Percentiles rank a stretch among this genome's conserved stretches.
phyloP scores from a whole-genome alignment of 2,888 invertebrate genomes.

The Epinotia demarniana region DNA sequence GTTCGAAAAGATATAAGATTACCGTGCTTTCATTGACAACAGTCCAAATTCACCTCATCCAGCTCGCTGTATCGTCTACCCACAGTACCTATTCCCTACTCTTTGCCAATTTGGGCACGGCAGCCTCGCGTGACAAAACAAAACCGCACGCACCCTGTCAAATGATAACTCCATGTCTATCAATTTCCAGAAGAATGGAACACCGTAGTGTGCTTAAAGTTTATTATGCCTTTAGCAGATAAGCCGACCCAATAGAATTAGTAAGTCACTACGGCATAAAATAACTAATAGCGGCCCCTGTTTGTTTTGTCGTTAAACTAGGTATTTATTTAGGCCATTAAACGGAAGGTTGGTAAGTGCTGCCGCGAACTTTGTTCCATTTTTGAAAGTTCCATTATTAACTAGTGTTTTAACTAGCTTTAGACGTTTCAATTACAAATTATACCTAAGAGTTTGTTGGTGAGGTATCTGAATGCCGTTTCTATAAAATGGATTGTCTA shows the following conservation, averaged over 20 bases:
- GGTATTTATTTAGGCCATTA: conserved; percentile 44
- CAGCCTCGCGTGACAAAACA: conserved; percentile 76
- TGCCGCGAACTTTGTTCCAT: conserved; percentile 4
- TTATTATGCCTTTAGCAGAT: conserved; percentile 71
- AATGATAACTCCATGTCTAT: conserved; percentile 83
- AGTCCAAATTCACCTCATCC: no score
- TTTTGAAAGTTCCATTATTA: neutral
- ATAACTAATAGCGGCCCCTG: conserved; percentile 57
- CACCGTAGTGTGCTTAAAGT: conserved; percentile 59
- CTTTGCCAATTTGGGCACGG: conserved; percentile 70
- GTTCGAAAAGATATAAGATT: no score
- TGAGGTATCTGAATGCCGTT: no score
- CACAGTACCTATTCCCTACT: conserved; percentile 51
- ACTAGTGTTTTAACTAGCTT: neutral
- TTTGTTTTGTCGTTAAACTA: conserved; percentile 46
- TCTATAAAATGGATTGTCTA: no score
- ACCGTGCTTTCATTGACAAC: no score
- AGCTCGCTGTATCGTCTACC: neutral
- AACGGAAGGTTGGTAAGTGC: conserved; percentile 34
- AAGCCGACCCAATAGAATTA: conserved; percentile 69
- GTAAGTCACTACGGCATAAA: conserved; percentile 58
- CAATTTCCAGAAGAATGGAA: conserved; percentile 80
- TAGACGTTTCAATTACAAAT: no score
- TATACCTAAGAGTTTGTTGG: no score
- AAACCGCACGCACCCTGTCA: conserved; percentile 80